These are phyloP conservation scores for Dasysyrphus albostriatus DNA, from an alignment of 2,888 invertebrate species.

Conservation along the genomic window DNA sequence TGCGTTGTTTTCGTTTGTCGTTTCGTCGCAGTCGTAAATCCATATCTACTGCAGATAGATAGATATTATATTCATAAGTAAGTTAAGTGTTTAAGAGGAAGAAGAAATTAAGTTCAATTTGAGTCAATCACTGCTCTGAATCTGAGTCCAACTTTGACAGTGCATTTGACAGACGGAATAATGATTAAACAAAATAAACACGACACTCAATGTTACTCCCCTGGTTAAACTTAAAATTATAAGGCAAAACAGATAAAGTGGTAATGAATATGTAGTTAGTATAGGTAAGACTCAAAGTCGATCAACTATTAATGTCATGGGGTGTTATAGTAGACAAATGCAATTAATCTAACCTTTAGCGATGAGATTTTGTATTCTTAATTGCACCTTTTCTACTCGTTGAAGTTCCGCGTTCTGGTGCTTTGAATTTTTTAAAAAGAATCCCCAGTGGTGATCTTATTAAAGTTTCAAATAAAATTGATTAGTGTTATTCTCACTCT, in stretches of 20 bases:
- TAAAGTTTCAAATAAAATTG: slow-evolving; percentile 2
- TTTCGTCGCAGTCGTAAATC: slow-evolving; percentile 44
- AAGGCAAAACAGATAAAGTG: slow-evolving; percentile 28
- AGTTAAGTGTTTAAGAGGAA: slow-evolving; percentile 79
- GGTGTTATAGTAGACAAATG: slow-evolving; percentile 48
- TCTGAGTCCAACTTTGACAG: slow-evolving; percentile 76
- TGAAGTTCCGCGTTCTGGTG: slow-evolving; percentile 43
- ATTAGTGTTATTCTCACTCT: neutral
- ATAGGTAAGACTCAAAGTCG: slow-evolving; percentile 43
- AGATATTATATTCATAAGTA: slow-evolving; percentile 77
- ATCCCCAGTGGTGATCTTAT: neutral
- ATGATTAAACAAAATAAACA: slow-evolving; percentile 41
- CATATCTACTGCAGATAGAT: slow-evolving; percentile 52
- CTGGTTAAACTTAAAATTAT: slow-evolving; percentile 21
- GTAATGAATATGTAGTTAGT: slow-evolving; percentile 46
- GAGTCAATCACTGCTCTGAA: slow-evolving; percentile 79
- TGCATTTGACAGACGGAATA: slow-evolving; percentile 66
- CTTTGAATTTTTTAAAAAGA: slow-evolving; percentile 3
- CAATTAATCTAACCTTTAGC: slow-evolving; percentile 73
- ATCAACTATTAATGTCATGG: slow-evolving; percentile 40
- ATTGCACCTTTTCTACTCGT: slow-evolving; percentile 32
- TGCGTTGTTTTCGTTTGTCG: slow-evolving; percentile 31
- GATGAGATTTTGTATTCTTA: slow-evolving; percentile 47
- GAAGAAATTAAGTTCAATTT: slow-evolving; percentile 80
- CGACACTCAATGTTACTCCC: slow-evolving; percentile 32